Evolutionary conservation across 2,113 vertebrate genomes (phyloP), one percentile per base, ranked within the genome.

Genomic region (Macquaria australasica): DNA sequence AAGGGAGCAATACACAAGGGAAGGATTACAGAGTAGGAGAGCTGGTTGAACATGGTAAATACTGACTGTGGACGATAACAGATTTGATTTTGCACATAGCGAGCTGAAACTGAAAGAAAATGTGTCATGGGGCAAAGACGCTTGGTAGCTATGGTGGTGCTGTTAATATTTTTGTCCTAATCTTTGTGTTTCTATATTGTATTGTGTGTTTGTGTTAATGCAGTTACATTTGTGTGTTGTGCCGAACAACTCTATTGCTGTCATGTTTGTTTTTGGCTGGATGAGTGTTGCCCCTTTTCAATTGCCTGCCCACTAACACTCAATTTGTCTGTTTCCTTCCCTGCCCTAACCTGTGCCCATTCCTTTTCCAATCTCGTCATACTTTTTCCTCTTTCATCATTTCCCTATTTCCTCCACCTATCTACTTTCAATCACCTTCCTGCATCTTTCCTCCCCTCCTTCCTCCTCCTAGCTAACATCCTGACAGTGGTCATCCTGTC

Each of bases 401-500:
- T 84, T 73, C 39, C 50, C 62, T 62, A 20, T 88, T 84, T 82
- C 73, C 64, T 76, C 58, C 50, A 3, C 28, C 82, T 34, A 20
- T 79, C 67, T 41, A 8, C 73, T 77, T 81, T 73, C 70, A 82
- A 82, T 84, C 85, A 77, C 50, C 73, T 37, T 50, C 58, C 18
- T 5, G 0, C 45, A 74, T 31, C 69, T 82, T 45, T 20, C 50
- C 8, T 53, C 41, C 34, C 23, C 14, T 21, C 28, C 74, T 43
- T 41, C 39, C 45, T 88, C 81, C 91, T 90, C 77, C 83, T 93
- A 99, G 98, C 98, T 67, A 99, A 99, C 92, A 98, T 98, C 94
- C 90, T 99, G 92, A 99, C 98, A 0, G 98, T 99, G 87, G 96
- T 99, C 93, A 98, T 99, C 94, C 96, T 99, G 34, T 99, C 98